Percentiles rank a stretch among this genome's conserved stretches.
Conservation (phyloP, 2,797 vertebrate species). For the Chloroceryle amazona region DNA sequence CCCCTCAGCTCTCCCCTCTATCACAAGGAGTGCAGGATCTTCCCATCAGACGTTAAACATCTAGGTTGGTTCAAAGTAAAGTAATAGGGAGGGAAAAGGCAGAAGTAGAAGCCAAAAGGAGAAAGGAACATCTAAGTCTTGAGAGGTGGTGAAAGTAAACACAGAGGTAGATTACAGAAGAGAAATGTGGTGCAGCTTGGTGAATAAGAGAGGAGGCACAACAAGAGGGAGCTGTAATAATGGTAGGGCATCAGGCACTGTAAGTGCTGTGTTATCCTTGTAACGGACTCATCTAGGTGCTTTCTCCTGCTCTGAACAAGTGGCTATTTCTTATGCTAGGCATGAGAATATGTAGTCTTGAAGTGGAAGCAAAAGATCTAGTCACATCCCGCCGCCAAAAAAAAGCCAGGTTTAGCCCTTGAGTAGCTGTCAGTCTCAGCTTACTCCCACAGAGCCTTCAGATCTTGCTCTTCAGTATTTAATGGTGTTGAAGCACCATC, state of each 20-base stretch:
- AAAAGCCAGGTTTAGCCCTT: background rate
- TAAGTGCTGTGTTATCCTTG: background rate
- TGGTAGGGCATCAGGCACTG: background rate
- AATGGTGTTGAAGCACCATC: background rate
- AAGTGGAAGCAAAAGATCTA: background rate
- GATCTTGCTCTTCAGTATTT: fast-evolving
- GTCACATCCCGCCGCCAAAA: too few relatives aligned
- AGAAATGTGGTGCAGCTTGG: background rate
- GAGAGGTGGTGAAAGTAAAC: background rate
- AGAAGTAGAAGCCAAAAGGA: background rate
- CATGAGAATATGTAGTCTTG: background rate
- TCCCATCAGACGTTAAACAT: background rate
- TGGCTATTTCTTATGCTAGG: background rate
- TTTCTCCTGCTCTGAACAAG: background rate
- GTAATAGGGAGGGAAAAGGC: background rate
- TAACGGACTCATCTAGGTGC: background rate
- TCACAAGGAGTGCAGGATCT: background rate
- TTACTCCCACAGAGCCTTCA: background rate
- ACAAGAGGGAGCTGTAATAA: background rate
- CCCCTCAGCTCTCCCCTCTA: background rate
- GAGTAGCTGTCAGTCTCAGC: background rate
- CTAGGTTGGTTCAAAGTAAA: background rate
- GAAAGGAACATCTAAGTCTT: fast-evolving
- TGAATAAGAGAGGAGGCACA: background rate
- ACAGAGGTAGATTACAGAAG: background rate